Base-by-base conservation (phyloP, 2,113 vertebrate genomes). In the Bos taurus region DNA sequence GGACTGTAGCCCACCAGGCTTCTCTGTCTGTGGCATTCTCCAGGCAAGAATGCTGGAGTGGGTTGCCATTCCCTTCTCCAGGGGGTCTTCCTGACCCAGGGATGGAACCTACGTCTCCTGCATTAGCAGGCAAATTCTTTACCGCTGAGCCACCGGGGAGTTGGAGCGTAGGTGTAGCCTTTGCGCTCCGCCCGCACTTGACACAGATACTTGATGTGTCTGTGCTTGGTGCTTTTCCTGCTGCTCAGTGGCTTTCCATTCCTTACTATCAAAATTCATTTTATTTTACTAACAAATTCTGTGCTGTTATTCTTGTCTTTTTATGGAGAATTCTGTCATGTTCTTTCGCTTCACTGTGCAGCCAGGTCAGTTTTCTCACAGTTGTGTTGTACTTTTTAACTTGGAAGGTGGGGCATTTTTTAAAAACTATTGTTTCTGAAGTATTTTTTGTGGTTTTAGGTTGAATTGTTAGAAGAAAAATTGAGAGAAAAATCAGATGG, bases 401-500 rank as follows among this genome's bases (percentile, higher is more conserved):
- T 64, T 80, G 48, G 16, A n/a, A 95, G 6, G 7, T 46, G 30
- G 5, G 21, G 71, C 71, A 26, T 60, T 77, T 43, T 81, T 43
- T 13, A 71, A 54, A 7, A 83, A 54, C 5, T 97, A 1, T 74
- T n/a, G n/a, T 96, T 80, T 54, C n/a, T 95, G 14, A 93, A 33
- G 15, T 4, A 16, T 48, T 85, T 93, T 89, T 95, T 98, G 59
- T 92, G 96, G 7, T 97, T 96, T n/a, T 97, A 99, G 99, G 98
- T 99, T 92, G 99, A 99, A 98, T 99, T 98, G 88, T 98, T 99
- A 80, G 99, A 99, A 98, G 98, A 99, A 84, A 98, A 99, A 92
- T 96, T 99, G 90, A 99, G 99, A 98, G 99, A 99, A 97, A 99
- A 99, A 94, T 99, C 98, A 0, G 99, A 99, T 57, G 99, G 99